A percentile compares a stretch with the other conserved stretches of the same genome.
Evolutionary conservation across 2,888 invertebrate genomes (phyloP).

Genomic region (Pachycephus smyrnensis): DNA sequence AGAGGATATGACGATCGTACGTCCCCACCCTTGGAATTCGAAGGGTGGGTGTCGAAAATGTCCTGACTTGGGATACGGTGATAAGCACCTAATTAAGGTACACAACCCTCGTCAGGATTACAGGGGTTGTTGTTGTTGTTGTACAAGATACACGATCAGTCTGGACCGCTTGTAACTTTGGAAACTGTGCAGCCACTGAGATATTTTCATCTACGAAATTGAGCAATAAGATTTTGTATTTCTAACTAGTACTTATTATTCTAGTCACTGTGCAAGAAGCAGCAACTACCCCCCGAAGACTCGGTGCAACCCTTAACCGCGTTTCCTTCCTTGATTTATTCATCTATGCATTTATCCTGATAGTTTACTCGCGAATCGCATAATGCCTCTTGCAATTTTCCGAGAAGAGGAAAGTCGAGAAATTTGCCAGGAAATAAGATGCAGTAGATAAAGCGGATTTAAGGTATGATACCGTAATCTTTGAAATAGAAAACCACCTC

Average conservation of each 20-base stretch:
- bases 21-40: too few relatives aligned
- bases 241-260: background rate
- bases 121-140: background rate
- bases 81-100: background rate
- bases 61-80: background rate
- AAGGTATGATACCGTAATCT: background rate
- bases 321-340: slow-evolving; percentile 15
- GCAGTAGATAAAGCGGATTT: background rate
- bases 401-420: background rate
- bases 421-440: background rate
- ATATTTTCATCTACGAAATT: background rate
- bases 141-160: background rate
- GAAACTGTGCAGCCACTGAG: background rate
- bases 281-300: too few relatives aligned
- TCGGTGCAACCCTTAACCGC: background rate
- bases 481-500: background rate
- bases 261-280: background rate
- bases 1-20: background rate
- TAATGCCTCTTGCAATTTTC: slow-evolving; percentile 11
- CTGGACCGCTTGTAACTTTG: background rate
- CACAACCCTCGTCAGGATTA: background rate
- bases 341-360: slow-evolving; percentile 25
- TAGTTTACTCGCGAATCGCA: slow-evolving; percentile 42
- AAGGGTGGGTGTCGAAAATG: background rate
- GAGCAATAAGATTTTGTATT: background rate